Evolutionary conservation across 2,113 vertebrate species (phyloP), one percentile per base, ranked within the genome.

Genomic region (Xerus inauris): DNA sequence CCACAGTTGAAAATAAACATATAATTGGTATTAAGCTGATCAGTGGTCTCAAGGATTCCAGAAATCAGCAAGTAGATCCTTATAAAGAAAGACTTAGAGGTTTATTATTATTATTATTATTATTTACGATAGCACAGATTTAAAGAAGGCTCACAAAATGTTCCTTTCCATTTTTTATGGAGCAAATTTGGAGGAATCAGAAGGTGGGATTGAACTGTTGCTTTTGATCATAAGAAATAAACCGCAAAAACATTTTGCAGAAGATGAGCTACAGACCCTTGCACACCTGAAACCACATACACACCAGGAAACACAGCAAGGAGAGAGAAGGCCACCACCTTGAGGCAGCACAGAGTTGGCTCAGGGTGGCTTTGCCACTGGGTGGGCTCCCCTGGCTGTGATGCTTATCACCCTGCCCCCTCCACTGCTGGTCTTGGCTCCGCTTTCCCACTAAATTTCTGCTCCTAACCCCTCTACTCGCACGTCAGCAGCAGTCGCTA

Each of bases 21-120:
- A 89, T 80, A 87, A n/a, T 76, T 30, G 97, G 91, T 85, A 93
- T 95, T 94, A 91, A 97, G 87, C 85, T 91, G 95, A 97, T 86
- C 82, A 77, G 79, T 64, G 81, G 82, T 80, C 94, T 64, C 26
- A n/a, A 65, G 54, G 45, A n/a, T 72, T 94, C 89, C 71, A 81
- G 65, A 96, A 86, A 82, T 49, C 38, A 35, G 42, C 86, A 65
- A 51, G 65, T 28, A 81, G 59, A 87, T 47, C 59, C 35, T 75
- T 17, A 5, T 16, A 30, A 38, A 54, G 17, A 45, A 86, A 81
- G 45, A 54, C 28, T 38, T 72, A 81, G 71, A 20, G 26, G 1
- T 17, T 57, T 5, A 19, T 19, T 57, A 19, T 17, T 54, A 14
- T 57, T 57, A 13, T 57, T 57, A 7, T 57, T 57, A 6, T 57